Percentiles rank a stretch among this genome's conserved stretches.
phyloP scores from a whole-genome alignment of 1,140 invertebrate species.

The Aphelenchoides fujianensis region DNA sequence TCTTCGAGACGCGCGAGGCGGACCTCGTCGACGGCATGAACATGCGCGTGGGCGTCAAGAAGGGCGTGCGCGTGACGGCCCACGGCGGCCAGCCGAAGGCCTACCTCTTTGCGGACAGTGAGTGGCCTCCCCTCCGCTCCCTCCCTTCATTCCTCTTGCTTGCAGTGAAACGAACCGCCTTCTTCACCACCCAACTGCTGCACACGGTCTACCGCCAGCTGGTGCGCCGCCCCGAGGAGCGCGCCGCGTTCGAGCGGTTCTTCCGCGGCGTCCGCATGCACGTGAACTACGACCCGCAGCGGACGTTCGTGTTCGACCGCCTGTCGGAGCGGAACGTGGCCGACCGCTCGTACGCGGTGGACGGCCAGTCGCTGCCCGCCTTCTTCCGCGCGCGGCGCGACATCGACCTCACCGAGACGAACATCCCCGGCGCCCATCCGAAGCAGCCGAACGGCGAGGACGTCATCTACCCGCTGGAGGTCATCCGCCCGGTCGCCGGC shows the following conservation, averaged over 20 bases:
- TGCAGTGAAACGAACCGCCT: constrained; percentile 1
- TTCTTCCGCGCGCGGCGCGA: not conserved
- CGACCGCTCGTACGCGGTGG: not conserved
- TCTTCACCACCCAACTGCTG: not conserved
- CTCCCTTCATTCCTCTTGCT: not conserved
- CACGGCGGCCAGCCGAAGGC: not conserved
- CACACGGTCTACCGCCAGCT: not conserved
- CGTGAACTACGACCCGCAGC: not conserved
- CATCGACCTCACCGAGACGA: not conserved
- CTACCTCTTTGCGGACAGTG: constrained; percentile 6
- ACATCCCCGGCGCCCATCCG: not conserved
- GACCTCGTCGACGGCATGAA: not conserved
- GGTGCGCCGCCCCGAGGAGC: not conserved
- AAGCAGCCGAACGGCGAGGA: not conserved
- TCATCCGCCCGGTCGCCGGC: not conserved
- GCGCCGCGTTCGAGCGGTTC: not conserved
- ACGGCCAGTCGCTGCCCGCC: not conserved
- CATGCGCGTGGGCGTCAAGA: not conserved
- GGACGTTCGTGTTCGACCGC: not conserved
- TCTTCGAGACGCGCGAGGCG: not conserved
- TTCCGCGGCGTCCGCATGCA: not conserved
- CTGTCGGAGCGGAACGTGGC: not conserved
- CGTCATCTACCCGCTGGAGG: not conserved
- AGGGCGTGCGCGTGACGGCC: not conserved
- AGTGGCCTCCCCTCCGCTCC: not conserved